These are phyloP conservation scores for Leptodirus hochenwartii DNA, from an alignment of 2,888 invertebrate species.

Conservation along the genomic window DNA sequence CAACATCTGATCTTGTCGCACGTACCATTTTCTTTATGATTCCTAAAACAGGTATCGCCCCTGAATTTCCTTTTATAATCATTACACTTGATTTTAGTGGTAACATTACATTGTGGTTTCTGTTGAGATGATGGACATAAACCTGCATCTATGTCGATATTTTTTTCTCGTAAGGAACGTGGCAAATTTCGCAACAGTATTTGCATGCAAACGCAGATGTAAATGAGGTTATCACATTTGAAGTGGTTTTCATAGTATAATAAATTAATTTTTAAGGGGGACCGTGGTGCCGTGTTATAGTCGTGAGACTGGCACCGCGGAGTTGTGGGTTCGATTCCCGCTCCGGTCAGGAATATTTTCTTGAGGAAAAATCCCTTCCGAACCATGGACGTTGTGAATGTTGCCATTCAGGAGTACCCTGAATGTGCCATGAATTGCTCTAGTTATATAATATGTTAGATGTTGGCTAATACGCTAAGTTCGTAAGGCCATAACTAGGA, in stretches of 20 bases:
- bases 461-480: too few relatives aligned
- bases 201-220: conserved; percentile 14
- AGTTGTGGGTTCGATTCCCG: too few relatives aligned
- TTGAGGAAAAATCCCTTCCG: too few relatives aligned
- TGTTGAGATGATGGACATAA: conserved; percentile 8
- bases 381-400: too few relatives aligned
- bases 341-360: too few relatives aligned
- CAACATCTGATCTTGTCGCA: conserved; percentile 8
- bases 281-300: too few relatives aligned
- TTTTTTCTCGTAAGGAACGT: conserved; percentile 12
- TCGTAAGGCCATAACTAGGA: too few relatives aligned
- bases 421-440: too few relatives aligned
- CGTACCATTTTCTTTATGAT: conserved; percentile 7
- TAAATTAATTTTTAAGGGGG: conserved; percentile 14
- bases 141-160: conserved; percentile 10
- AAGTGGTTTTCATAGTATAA: conserved; percentile 13
- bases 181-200: conserved; percentile 15
- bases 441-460: too few relatives aligned
- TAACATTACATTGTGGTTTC: conserved; percentile 8
- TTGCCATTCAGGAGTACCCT: too few relatives aligned
- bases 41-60: conserved; percentile 8
- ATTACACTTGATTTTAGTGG: conserved; percentile 7
- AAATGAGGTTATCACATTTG: conserved; percentile 14
- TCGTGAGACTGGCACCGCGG: too few relatives aligned
- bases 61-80: conserved; percentile 9